phyloP scores from a whole-genome alignment of 1,140 invertebrate genomes.

The Brachionus paranguensis region DNA sequence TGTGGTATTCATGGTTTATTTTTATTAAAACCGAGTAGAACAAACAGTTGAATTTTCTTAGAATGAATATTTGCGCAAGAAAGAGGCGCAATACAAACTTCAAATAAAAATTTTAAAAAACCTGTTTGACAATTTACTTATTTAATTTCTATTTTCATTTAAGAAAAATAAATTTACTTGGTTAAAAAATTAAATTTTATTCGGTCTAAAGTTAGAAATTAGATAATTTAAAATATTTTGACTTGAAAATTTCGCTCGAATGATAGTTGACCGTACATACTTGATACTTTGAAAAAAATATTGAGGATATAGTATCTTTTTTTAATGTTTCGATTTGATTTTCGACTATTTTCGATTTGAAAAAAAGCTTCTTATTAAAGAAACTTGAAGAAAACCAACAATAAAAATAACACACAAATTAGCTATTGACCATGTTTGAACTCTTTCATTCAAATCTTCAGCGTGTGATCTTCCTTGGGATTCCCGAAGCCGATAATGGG shows the following conservation, averaged over 20 bases:
- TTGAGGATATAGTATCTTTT: not conserved
- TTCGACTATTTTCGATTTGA: conserved; percentile 10
- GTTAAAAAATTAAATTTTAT: not conserved
- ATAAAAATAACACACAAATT: conserved; percentile 78
- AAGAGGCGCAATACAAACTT: too few relatives aligned
- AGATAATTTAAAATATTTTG: not conserved
- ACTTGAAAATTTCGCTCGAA: not conserved
- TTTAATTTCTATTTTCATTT: not conserved
- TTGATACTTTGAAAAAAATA: not conserved
- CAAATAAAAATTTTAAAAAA: too few relatives aligned
- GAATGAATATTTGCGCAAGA: too few relatives aligned
- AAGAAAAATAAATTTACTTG: not conserved
- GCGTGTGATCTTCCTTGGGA: conserved; percentile 85
- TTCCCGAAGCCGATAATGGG: conserved; percentile 87
- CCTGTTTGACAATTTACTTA: too few relatives aligned
- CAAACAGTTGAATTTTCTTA: too few relatives aligned
- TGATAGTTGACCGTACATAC: not conserved
- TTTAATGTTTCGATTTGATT: not conserved
- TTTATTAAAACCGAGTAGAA: too few relatives aligned
- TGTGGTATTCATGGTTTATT: too few relatives aligned
- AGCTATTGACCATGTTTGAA: conserved; percentile 81
- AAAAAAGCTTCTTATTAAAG: conserved; percentile 88
- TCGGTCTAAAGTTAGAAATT: not conserved
- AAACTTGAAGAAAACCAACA: conserved; percentile 80
- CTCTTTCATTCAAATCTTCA: conserved; percentile 87